Evolutionary conservation across 2,113 vertebrate genomes (phyloP).

Genomic region (Hippocampus barbouri): DNA sequence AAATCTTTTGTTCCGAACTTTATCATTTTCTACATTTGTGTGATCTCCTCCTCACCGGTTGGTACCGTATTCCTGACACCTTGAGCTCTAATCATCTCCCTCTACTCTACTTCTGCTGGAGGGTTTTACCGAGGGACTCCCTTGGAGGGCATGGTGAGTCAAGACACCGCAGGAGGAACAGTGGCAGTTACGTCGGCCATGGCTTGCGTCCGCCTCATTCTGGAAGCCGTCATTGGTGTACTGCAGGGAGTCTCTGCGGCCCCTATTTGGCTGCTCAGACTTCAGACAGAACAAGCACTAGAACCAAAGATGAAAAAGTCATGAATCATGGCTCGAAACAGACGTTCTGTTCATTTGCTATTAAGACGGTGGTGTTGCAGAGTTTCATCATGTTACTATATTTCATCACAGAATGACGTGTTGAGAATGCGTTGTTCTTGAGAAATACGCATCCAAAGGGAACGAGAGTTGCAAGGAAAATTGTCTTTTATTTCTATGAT

Average conservation of each 20-base stretch:
- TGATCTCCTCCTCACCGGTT: too few relatives aligned
- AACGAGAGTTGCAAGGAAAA: too few relatives aligned
- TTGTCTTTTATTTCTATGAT: too few relatives aligned
- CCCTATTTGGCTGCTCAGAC: constrained; percentile 30
- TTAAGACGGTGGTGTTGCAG: background rate
- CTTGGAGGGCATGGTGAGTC: constrained; percentile 56
- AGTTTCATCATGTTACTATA: background rate
- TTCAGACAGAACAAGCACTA: constrained; percentile 70
- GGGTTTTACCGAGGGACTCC: constrained; percentile 39
- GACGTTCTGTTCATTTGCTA: constrained; percentile 21
- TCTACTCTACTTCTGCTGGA: constrained; percentile 9
- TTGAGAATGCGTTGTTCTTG: background rate
- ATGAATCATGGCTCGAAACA: constrained; percentile 7
- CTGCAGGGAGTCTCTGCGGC: constrained; percentile 67
- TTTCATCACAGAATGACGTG: background rate
- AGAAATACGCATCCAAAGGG: background rate
- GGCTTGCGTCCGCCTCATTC: constrained; percentile 56
- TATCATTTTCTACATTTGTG: too few relatives aligned
- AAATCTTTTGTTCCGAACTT: too few relatives aligned
- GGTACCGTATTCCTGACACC: constrained; percentile 11
- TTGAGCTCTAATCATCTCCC: constrained; percentile 18
- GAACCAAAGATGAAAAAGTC: constrained; percentile 16
- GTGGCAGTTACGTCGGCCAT: constrained; percentile 55
- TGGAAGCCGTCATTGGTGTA: constrained; percentile 71
- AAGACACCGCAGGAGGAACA: constrained; percentile 63